Conservation (phyloP, 2,888 invertebrate genomes). For the Epirrhoe alternata region DNA sequence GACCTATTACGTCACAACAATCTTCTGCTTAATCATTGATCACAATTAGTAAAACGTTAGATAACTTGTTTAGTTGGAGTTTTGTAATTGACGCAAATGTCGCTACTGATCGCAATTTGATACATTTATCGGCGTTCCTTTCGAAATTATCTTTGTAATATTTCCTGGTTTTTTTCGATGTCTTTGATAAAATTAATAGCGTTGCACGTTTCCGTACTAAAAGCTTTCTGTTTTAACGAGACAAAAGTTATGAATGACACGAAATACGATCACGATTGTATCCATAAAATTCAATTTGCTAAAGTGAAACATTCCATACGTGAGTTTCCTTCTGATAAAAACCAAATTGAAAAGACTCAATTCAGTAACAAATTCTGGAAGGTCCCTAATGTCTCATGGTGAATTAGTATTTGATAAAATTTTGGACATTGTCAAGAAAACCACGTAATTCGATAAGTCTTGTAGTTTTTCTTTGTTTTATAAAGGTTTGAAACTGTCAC, state of each 20-base stretch:
- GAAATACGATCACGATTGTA: too few relatives aligned
- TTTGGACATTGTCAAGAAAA: constrained; percentile 13
- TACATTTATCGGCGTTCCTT: constrained; percentile 26
- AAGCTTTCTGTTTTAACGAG: not conserved
- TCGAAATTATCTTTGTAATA: constrained; percentile 21
- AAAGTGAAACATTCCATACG: too few relatives aligned
- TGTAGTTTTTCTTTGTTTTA: constrained; percentile 12
- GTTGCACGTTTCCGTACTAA: not conserved
- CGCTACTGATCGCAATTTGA: constrained; percentile 41
- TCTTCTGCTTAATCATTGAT: constrained; percentile 53
- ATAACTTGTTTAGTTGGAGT: constrained; percentile 50
- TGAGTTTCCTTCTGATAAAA: not conserved
- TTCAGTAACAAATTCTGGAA: not conserved
- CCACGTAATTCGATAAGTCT: constrained; percentile 2
- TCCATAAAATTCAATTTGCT: too few relatives aligned
- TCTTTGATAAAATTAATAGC: constrained; percentile 8
- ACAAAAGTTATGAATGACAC: not conserved
- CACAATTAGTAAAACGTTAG: constrained; percentile 58
- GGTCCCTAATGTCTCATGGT: too few relatives aligned
- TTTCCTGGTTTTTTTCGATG: constrained; percentile 21
- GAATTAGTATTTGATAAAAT: not conserved
- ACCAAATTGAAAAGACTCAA: not conserved
- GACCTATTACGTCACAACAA: constrained; percentile 41
- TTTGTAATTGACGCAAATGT: constrained; percentile 45
- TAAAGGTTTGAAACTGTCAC: constrained; percentile 1